phyloP scores from a whole-genome alignment of 1,140 invertebrate genomes.

The Arion vulgaris region DNA sequence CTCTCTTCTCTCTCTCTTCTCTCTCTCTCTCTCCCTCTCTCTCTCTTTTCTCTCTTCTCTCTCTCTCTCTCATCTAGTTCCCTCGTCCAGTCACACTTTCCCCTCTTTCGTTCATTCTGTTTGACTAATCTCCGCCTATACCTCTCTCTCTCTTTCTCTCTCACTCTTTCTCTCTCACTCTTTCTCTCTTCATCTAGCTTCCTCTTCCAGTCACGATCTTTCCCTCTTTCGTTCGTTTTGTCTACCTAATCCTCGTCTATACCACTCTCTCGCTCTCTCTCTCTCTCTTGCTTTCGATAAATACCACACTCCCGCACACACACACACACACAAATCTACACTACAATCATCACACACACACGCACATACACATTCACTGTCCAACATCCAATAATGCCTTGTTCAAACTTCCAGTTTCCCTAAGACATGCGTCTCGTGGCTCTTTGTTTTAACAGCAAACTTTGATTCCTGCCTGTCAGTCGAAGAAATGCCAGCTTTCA shows the following conservation, averaged over 20 bases:
- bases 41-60: too few relatives aligned
- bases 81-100: neutral
- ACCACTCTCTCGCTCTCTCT: neutral
- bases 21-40: neutral
- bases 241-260: too few relatives aligned
- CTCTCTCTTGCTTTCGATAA: neutral
- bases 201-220: neutral
- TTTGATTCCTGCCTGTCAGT: neutral
- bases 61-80: neutral
- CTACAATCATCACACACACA: neutral
- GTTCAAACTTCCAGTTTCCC: neutral
- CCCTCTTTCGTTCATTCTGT: too few relatives aligned
- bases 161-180: too few relatives aligned
- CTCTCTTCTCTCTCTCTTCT: neutral
- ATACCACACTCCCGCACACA: too few relatives aligned
- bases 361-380: neutral
- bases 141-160: too few relatives aligned
- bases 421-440: neutral
- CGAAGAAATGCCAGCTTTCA: neutral
- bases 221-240: too few relatives aligned
- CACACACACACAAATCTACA: too few relatives aligned
- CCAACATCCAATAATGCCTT: neutral
- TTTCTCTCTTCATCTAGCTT: neutral
- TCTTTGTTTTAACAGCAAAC: neutral
- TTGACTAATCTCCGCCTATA: too few relatives aligned